phyloP scores from a whole-genome alignment of 1,140 invertebrate species.

The Drosophila melanogaster region DNA sequence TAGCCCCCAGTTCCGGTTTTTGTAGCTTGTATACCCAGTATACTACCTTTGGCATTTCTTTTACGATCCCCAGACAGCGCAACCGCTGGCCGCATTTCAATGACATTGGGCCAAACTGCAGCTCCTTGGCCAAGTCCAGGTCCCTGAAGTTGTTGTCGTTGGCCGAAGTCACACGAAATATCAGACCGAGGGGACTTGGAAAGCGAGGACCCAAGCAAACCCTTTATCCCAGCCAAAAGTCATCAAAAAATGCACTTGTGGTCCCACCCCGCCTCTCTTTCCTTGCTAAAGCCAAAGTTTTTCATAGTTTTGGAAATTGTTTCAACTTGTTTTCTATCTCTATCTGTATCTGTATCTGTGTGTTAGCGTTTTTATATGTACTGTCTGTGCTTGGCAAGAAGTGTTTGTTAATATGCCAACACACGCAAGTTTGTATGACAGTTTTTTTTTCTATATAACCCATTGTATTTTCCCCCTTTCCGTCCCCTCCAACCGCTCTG shows the following conservation, averaged over 20 bases:
- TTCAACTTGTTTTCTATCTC: conserved; percentile 25
- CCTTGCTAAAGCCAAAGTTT: conserved; percentile 34
- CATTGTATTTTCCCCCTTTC: conserved; percentile 10
- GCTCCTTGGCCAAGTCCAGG: conserved; percentile 8
- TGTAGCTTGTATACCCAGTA: conserved; percentile 63
- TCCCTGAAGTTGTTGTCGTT: conserved; percentile 33
- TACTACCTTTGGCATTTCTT: conserved; percentile 73
- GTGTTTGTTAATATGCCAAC: conserved; percentile 47
- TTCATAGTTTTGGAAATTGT: conserved; percentile 49
- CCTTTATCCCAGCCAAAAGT: conserved; percentile 37
- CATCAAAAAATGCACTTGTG: conserved; percentile 53
- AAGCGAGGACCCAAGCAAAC: no score
- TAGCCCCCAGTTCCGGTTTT: conserved; percentile 39
- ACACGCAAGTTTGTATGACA: conserved; percentile 45
- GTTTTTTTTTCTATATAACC: conserved; percentile 47
- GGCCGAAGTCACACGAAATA: conserved; percentile 49
- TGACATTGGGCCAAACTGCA: conserved; percentile 47
- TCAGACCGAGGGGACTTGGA: conserved; percentile 43
- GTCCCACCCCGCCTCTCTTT: background rate
- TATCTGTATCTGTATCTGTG: conserved; percentile 15
- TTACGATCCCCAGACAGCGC: conserved; percentile 67
- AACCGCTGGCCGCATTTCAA: conserved; percentile 67
- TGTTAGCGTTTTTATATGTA: conserved; percentile 9
- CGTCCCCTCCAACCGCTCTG: background rate
- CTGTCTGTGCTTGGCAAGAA: conserved; percentile 21